Base-by-base conservation (phyloP, 2,888 invertebrate species). In the Tridacna crocea region DNA sequence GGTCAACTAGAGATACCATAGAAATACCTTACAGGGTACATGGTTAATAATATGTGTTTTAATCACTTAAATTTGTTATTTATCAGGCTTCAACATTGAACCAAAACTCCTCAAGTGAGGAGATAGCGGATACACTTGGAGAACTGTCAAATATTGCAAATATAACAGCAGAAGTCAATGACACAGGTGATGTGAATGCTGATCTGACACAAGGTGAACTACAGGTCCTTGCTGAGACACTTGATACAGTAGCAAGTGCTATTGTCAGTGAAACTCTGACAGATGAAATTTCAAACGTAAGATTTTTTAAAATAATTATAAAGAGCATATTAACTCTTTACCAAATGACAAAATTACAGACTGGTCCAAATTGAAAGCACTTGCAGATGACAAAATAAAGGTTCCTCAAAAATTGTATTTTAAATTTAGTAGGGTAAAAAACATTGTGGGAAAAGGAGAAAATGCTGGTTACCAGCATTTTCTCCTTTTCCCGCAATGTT, bases 251-350 rank as follows among this genome's bases (percentile, higher is more conserved):
- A 24, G 70, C 70, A 10, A 26, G 46, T n/a, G 70, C 51, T 22
- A 70, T 70, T 51, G 55, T 24, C 8, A 15, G 13, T 12, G 24
- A 70, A 1, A 51, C n/a, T 24, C 51, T 70, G 3, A 70, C 70
- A 24, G 70, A 70, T 15, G 51, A 22, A 51, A 70, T 70, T 26
- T 22, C 70, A 13, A 51, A 70, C 51, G 70, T 70, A 47, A 24
- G 70, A 36, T 4, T 36, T 2, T 8, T 36, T 36, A 4, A 8
- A 36, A 36, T 36, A 36, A 36, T 36, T 36, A 36, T 36, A 8
- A 36, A 36, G 36, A 36, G 8, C 36, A 36, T 36, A 36, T 36
- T n/a, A 36, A 36, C 36, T 8, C 36, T 36, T 36, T 36, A 36
- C 36, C 36, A 36, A 36, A 36, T 8, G 8, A n/a, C n/a, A n/a